Evolutionary conservation across 2,113 vertebrate genomes (phyloP), one percentile per base, ranked within the genome.

Genomic region (Macaca nemestrina): DNA sequence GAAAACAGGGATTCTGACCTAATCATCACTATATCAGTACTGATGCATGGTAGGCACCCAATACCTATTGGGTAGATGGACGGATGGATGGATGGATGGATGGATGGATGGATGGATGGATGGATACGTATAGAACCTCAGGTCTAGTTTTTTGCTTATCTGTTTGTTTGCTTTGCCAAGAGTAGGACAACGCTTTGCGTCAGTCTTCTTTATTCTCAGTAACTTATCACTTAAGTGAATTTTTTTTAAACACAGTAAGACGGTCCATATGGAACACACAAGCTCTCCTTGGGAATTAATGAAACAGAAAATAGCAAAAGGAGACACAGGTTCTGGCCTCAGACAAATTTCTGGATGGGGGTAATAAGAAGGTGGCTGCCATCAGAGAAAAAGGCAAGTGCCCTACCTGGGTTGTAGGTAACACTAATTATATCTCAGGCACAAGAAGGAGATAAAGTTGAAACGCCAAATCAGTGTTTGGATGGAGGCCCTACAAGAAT

Each of bases 241-340:
- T 96, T 86, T 88, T 4, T 78, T 64, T 79, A 93, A 84, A 92
- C 35, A 90, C 82, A 25, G 30, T 84, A 87, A 93, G 23, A 48
- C 2, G 75, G 20, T 6, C 20, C 23, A 52, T 23, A 16, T 70
- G 38, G 38, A 67, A 80, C 6, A 85, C 57, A 4, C 13, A 81
- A 94, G 11, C 23, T 64, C n/a, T 70, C 16, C 72, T 84, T 30
- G 14, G 73, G 35, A 85, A 89, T 95, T 93, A 61, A 72, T 87
- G 43, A 96, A 70, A 84, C 0, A 43, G 40, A 27, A 95, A 38
- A 52, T 76, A 75, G 3, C 32, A 55, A 83, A 50, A 91, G 13
- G 1, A 32, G 40, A 48, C 30, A 80, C 4, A 61, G 27, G 32
- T 3, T 0, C 57, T 73, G 57, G 12, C 17, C 5, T 12, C 5